Percentiles rank a stretch among this genome's conserved stretches.
Conservation (phyloP, 2,888 invertebrate species). For the Phrixothrix hirtus region DNA sequence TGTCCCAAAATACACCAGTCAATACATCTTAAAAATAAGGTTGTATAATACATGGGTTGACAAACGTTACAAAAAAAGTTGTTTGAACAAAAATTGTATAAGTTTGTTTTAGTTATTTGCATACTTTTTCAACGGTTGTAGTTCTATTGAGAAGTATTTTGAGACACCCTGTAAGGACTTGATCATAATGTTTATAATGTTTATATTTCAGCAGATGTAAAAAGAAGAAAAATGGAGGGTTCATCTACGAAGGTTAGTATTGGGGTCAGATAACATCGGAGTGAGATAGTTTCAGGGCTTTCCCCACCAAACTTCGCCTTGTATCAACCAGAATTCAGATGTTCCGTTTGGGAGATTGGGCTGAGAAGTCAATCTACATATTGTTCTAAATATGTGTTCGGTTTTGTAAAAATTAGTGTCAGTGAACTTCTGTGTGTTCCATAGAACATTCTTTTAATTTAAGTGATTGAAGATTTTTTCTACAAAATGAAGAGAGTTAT, state of each 20-base stretch:
- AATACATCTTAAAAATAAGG: too few relatives aligned
- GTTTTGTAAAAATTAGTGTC: slow-evolving; percentile 23
- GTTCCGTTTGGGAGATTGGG: slow-evolving; percentile 61
- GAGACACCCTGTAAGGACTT: too few relatives aligned
- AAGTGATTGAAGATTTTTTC: too few relatives aligned
- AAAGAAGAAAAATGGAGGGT: slow-evolving; percentile 83
- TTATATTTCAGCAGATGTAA: slow-evolving; percentile 65
- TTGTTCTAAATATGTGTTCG: slow-evolving; percentile 25
- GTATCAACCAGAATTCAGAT: slow-evolving; percentile 42
- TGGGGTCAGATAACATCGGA: slow-evolving; percentile 60
- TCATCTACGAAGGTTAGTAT: slow-evolving; percentile 84
- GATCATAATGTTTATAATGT: slow-evolving; percentile 2
- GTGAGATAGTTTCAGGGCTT: slow-evolving; percentile 52
- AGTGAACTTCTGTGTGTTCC: slow-evolving; percentile 22
- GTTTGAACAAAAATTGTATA: too few relatives aligned
- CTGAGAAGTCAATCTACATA: slow-evolving; percentile 51
- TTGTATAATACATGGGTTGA: too few relatives aligned
- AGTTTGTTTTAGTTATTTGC: too few relatives aligned
- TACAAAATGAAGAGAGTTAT: too few relatives aligned
- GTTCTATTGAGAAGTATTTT: too few relatives aligned
- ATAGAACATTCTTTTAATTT: slow-evolving; percentile 14
- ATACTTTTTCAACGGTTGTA: too few relatives aligned
- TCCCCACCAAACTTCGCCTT: slow-evolving; percentile 35
- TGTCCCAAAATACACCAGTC: too few relatives aligned
- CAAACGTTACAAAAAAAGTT: too few relatives aligned